Conservation (phyloP, 2,888 invertebrate genomes). For the Trichogramma dendrolimi region DNA sequence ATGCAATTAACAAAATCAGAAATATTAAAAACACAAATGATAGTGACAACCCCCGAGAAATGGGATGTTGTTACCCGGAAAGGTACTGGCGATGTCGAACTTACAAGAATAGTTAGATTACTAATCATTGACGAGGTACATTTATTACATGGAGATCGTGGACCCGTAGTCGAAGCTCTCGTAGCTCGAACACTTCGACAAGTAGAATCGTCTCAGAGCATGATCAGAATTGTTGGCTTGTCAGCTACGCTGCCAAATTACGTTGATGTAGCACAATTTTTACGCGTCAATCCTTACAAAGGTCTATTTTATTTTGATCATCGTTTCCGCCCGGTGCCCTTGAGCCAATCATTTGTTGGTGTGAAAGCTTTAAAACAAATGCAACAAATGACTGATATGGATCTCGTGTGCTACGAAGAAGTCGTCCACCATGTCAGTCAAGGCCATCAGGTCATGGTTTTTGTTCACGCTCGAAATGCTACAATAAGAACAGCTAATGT, state of each 20-base stretch:
- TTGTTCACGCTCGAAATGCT: conserved; percentile 96
- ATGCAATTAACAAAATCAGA: conserved; percentile 95
- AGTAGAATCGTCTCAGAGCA: conserved; percentile 80
- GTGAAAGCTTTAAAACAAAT: conserved; percentile 65
- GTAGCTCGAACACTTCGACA: conserved; percentile 93
- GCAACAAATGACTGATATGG: conserved; percentile 74
- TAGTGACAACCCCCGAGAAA: conserved; percentile 98
- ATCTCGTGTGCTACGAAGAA: conserved; percentile 89
- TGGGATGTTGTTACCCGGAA: conserved; percentile 99
- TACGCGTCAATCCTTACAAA: conserved; percentile 86
- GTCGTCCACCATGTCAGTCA: conserved; percentile 78
- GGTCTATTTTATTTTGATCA: conserved; percentile 94
- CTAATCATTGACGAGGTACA: conserved; percentile 97
- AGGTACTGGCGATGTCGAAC: conserved; percentile 80
- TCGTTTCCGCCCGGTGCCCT: conserved; percentile 90
- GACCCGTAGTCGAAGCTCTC: conserved; percentile 94
- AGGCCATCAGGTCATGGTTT: conserved; percentile 96
- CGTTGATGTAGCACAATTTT: conserved; percentile 88
- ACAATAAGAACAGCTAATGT: conserved; percentile 85
- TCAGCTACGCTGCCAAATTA: conserved; percentile 98
- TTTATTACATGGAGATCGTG: conserved; percentile 92
- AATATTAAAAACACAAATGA: conserved; percentile 92
- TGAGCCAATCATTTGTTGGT: conserved; percentile 87
- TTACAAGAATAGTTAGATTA: conserved; percentile 85
- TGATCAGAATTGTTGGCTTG: conserved; percentile 94